Conservation (phyloP, 2,113 vertebrate genomes). For the Columbina picui region DNA sequence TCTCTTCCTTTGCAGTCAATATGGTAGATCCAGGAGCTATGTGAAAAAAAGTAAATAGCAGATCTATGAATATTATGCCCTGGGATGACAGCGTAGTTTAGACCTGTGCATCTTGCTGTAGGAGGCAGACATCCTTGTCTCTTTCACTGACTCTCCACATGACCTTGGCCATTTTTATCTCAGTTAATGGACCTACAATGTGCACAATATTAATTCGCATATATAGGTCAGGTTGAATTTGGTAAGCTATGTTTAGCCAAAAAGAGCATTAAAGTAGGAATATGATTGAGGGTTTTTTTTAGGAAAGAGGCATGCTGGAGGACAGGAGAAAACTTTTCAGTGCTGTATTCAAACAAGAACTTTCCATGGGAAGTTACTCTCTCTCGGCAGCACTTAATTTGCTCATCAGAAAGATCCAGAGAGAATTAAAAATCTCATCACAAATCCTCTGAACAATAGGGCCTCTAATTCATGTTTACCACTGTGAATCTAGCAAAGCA, state of each 20-base stretch:
- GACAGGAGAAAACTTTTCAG: not conserved
- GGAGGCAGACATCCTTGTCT: not conserved
- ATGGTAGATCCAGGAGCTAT: not conserved
- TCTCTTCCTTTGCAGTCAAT: not conserved
- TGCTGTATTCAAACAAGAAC: not conserved
- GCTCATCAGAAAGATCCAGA: not conserved
- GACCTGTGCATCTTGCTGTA: not conserved
- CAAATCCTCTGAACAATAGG: not conserved
- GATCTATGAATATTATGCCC: not conserved
- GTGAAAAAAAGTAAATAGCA: not conserved
- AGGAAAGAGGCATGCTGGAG: not conserved
- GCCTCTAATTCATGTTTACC: not conserved
- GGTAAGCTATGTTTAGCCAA: not conserved
- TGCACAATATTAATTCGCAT: not conserved
- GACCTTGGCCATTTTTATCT: not conserved
- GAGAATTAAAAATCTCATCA: not conserved
- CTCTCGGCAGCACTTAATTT: not conserved
- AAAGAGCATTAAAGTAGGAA: not conserved
- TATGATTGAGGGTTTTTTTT: fast-evolving
- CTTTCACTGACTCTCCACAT: not conserved
- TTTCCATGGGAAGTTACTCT: not conserved
- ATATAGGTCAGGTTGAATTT: not conserved
- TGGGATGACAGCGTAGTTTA: not conserved
- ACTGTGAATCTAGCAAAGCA: not conserved
- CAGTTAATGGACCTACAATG: not conserved